phyloP scores from a whole-genome alignment of 2,797 vertebrate species.

The Ficedula albicollis region DNA sequence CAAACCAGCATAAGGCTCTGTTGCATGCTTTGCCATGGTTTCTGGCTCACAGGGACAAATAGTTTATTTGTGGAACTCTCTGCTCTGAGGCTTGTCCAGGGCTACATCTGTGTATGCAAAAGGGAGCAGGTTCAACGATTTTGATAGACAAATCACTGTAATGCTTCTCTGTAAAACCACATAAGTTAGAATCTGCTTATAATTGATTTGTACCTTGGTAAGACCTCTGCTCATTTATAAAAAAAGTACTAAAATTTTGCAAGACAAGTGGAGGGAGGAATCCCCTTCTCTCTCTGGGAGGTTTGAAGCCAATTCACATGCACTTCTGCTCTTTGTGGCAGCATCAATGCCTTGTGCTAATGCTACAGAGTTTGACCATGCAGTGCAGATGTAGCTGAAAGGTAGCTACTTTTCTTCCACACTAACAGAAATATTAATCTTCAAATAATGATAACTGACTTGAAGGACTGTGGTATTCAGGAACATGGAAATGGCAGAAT shows the following conservation, averaged over 20 bases:
- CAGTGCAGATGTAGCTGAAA: background rate
- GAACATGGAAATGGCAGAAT: background rate
- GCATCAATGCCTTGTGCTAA: background rate
- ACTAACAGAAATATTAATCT: background rate
- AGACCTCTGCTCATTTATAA: background rate
- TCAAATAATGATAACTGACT: background rate
- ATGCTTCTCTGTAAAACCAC: background rate
- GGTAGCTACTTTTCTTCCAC: background rate
- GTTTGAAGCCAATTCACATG: background rate
- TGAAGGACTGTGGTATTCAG: background rate
- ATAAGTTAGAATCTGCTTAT: background rate
- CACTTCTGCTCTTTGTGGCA: background rate
- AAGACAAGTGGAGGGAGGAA: background rate
- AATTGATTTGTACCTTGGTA: background rate
- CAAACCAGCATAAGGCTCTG: background rate
- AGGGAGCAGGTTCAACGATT: background rate
- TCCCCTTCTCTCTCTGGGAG: background rate
- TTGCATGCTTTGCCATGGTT: background rate
- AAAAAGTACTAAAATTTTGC: background rate
- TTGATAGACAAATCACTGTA: background rate
- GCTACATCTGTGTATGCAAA: background rate
- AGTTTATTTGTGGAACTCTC: background rate
- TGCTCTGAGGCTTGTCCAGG: background rate
- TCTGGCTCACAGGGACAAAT: background rate
- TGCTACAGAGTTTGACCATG: background rate